Percentiles rank a stretch among this genome's conserved stretches.
Evolutionary conservation across 2,113 vertebrate genomes (phyloP).

Genomic region (Neofelis nebulosa): DNA sequence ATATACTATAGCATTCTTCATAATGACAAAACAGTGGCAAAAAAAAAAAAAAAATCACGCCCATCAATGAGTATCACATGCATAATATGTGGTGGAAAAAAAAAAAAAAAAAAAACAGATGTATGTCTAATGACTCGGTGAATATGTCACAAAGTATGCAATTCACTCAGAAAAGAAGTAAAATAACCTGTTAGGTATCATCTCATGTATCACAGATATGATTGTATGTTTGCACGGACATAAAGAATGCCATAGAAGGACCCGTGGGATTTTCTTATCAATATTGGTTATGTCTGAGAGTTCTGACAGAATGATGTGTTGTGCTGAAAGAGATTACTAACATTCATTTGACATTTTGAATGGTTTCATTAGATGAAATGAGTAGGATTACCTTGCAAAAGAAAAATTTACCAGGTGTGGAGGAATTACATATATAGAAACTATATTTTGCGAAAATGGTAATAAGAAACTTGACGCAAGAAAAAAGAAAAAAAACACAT

Average conservation of each 20-base stretch:
- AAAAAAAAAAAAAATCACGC: not conserved
- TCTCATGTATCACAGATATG: not conserved
- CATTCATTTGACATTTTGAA: not conserved
- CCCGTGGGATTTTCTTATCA: not conserved
- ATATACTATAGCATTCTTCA: not conserved
- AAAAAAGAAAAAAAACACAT: not conserved
- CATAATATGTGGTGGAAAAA: not conserved
- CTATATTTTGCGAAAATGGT: not conserved
- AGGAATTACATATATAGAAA: not conserved
- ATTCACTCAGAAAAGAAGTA: not conserved
- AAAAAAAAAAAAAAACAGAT: not conserved
- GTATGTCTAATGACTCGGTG: not conserved
- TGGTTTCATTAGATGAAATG: not conserved
- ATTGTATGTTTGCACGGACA: not conserved
- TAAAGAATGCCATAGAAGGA: not conserved
- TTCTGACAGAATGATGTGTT: not conserved
- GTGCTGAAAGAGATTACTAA: not conserved
- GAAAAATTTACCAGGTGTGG: not conserved
- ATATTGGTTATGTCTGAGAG: not conserved
- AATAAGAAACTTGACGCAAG: not conserved
- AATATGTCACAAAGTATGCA: not conserved
- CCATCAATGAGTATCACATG: not conserved
- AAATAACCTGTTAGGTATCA: not conserved
- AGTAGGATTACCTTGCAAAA: not conserved
- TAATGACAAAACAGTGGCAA: not conserved